These are phyloP conservation scores for Neodiprion virginianus DNA, from an alignment of 1,140 invertebrate species.

Conservation along the genomic window DNA sequence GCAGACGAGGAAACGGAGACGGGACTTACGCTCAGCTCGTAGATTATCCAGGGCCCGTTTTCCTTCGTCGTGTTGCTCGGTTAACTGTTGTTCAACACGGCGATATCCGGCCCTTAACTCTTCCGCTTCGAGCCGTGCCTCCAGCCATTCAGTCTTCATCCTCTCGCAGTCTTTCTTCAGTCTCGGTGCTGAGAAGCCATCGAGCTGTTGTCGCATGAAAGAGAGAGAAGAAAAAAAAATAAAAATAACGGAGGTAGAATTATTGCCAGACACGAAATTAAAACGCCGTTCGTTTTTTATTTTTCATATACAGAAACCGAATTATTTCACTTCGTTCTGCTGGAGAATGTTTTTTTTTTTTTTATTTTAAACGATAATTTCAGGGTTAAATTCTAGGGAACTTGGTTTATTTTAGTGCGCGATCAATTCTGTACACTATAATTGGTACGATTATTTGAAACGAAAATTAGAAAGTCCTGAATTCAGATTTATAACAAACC, in stretches of 20 bases:
- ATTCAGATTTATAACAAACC: no score
- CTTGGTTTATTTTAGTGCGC: no score
- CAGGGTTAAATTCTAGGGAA: no score
- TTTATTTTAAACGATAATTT: no score
- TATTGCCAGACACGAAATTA: slow-evolving; percentile 66
- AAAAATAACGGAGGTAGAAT: slow-evolving; percentile 47
- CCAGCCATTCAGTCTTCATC: slow-evolving; percentile 58
- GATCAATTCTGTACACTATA: no score
- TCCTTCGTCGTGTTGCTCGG: slow-evolving; percentile 55
- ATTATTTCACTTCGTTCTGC: no score
- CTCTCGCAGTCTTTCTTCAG: slow-evolving; percentile 64
- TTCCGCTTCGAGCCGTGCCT: slow-evolving; percentile 61
- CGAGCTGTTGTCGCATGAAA: slow-evolving; percentile 60
- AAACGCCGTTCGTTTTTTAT: slow-evolving; percentile 54
- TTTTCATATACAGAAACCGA: slow-evolving; percentile 43
- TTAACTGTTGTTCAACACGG: slow-evolving; percentile 62
- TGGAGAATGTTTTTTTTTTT: no score
- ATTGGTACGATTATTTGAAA: no score
- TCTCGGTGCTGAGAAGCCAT: slow-evolving; percentile 64
- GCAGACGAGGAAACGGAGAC: not conserved
- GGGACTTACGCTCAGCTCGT: slow-evolving; percentile 47
- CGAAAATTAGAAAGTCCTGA: no score
- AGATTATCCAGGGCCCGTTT: slow-evolving; percentile 48
- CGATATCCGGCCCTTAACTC: slow-evolving; percentile 60
- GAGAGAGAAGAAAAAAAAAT: slow-evolving; percentile 14